Evolutionary conservation across 2,888 invertebrate species (phyloP).

Genomic region (Ceraclea dissimilis): DNA sequence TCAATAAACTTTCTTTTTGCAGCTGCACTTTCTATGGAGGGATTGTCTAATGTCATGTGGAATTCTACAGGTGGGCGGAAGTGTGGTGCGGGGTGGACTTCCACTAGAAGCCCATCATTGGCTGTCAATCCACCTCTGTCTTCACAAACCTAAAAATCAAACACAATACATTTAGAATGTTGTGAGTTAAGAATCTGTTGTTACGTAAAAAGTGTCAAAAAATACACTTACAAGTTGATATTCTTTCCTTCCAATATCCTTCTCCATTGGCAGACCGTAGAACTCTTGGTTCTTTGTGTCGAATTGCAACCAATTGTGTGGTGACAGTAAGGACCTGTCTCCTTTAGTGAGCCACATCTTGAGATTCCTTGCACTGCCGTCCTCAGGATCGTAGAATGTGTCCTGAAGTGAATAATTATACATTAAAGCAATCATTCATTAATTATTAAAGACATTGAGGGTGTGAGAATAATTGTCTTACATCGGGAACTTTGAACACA

Average conservation of each 20-base stretch:
- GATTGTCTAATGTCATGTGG: slow-evolving; percentile 67
- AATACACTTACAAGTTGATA: slow-evolving; percentile 58
- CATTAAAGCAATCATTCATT: not conserved
- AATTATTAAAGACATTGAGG: not conserved
- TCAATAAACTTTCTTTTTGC: slow-evolving; percentile 76
- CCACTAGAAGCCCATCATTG: slow-evolving; percentile 71
- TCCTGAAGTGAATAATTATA: slow-evolving; percentile 45
- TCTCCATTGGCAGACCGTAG: slow-evolving; percentile 71
- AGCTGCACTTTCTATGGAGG: slow-evolving; percentile 61
- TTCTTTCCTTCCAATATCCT: slow-evolving; percentile 65
- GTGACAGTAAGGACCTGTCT: slow-evolving; percentile 59
- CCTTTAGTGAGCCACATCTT: slow-evolving; percentile 65
- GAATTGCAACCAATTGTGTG: slow-evolving; percentile 80
- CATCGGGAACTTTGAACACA: slow-evolving; percentile 72
- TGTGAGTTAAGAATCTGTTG: not conserved
- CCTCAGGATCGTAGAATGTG: slow-evolving; percentile 85
- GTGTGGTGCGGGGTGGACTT: slow-evolving; percentile 58
- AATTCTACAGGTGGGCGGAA: slow-evolving; percentile 69
- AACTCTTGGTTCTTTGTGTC: slow-evolving; percentile 84
- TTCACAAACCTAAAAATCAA: slow-evolving; percentile 51
- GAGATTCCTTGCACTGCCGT: slow-evolving; percentile 65
- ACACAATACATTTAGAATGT: not conserved
- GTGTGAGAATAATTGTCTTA: slow-evolving; percentile 33
- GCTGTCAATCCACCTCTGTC: slow-evolving; percentile 68
- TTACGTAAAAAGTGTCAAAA: not conserved